phyloP scores from a whole-genome alignment of 2,797 vertebrate species.

The Spheniscus humboldti region DNA sequence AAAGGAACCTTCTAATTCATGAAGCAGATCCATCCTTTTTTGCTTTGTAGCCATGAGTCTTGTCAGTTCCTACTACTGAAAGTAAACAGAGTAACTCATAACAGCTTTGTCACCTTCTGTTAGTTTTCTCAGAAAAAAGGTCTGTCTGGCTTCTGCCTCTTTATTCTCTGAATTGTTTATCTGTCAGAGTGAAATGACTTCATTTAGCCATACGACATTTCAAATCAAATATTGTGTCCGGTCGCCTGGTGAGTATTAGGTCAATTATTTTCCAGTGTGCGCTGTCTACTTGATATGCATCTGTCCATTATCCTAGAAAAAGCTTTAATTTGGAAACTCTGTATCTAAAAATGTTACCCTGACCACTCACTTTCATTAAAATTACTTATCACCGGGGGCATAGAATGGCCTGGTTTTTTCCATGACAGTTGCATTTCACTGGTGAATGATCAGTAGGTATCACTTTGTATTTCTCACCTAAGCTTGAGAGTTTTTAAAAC shows the following conservation, averaged over 20 bases:
- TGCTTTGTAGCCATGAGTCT: background rate
- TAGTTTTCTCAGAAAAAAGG: background rate
- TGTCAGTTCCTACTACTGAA: background rate
- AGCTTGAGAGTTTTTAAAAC: background rate
- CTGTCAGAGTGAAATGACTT: background rate
- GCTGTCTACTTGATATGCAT: background rate
- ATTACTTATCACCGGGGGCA: background rate
- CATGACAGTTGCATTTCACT: background rate
- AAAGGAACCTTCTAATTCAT: background rate
- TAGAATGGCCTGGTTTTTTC: background rate
- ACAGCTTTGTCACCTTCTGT: background rate
- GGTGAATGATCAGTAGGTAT: background rate
- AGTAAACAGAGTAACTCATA: conserved; percentile 5
- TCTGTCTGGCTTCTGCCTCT: background rate
- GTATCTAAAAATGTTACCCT: background rate
- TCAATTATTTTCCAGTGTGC: background rate
- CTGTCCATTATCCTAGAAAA: background rate
- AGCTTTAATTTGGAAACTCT: background rate
- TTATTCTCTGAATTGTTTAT: background rate
- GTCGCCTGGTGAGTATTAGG: background rate
- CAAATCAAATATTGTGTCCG: background rate
- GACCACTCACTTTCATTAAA: background rate
- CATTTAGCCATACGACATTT: background rate
- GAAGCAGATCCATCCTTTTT: background rate
- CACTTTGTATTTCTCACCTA: background rate